phyloP scores from a whole-genome alignment of 2,113 vertebrate genomes.

The Strix uralensis region DNA sequence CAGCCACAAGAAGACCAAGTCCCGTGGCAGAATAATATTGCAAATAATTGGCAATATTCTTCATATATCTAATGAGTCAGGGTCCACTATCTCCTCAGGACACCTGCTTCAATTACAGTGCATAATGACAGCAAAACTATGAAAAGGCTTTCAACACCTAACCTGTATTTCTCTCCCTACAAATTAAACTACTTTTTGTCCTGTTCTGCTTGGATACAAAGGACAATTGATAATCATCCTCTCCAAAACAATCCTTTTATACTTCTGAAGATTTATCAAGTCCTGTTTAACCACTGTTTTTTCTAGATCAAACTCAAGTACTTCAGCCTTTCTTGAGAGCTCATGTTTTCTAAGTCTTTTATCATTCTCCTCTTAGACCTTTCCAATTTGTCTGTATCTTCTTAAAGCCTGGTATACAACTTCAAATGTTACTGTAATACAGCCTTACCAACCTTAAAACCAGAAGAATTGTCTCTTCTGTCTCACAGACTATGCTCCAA shows the following conservation, averaged over 20 bases:
- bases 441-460: background rate
- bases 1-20: background rate
- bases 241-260: background rate
- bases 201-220: background rate
- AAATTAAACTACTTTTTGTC: background rate
- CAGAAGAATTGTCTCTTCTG: background rate
- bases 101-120: background rate
- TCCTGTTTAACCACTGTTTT: background rate
- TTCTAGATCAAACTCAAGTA: background rate
- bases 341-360: background rate
- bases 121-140: background rate
- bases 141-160: background rate
- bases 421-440: background rate
- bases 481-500: background rate
- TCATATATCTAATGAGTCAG: background rate
- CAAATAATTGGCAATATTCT: too few relatives aligned
- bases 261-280: background rate
- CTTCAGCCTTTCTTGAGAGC: background rate
- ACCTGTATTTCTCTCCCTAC: background rate
- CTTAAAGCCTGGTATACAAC: background rate
- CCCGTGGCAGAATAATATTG: background rate
- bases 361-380: background rate
- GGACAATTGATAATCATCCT: background rate
- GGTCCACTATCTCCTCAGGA: background rate
- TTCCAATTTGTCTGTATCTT: background rate